Base-by-base conservation (phyloP, 2,113 vertebrate genomes). In the Catagonus wagneri region DNA sequence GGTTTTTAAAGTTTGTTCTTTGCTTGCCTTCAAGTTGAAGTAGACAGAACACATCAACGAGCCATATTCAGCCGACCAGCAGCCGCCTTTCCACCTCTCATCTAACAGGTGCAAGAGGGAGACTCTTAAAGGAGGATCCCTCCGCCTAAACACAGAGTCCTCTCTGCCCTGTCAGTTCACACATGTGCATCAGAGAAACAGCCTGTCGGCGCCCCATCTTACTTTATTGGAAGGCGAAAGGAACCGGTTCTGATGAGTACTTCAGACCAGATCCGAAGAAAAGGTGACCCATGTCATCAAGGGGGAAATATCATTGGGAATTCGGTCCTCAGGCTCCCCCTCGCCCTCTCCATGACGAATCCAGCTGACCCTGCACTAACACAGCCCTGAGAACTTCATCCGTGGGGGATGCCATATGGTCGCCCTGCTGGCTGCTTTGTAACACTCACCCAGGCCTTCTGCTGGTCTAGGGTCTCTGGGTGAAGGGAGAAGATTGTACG, bases 1-100 rank as follows among this genome's bases (percentile, higher is more conserved):
- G 34, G 63, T 3, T 75, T 80, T 54, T 11, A 36, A 74, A 52
- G 7, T 12, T n/a, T 27, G 44, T 23, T 34, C 52, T 15, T 86
- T 69, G 36, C 93, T 75, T 92, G 54, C 65, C 85, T 93, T 85
- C 65, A 89, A 44, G 16, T 89, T 84, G 52, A 60, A 34, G 22
- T n/a, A 71, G 56, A n/a, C 22, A 56, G 78, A 80, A 87, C 63
- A 39, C 9, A 91, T 8, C 29, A 15, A 52, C 23, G 78, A 50
- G 8, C 13, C 19, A 80, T 19, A 36, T 17, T 75, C 23, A 88
- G 9, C 52, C 68, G 71, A 36, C 6, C 66, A 32, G 58, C 22
- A 90, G 50, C 6, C 17, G 25, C 14, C 7, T 60, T 60, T 54
- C n/a, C 75, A 56, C 54, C 20, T 89, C 17, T 66, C 7, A 87